Evolutionary conservation across 2,888 invertebrate genomes (phyloP).

Genomic region (Lepeophtheirus nordmannii): DNA sequence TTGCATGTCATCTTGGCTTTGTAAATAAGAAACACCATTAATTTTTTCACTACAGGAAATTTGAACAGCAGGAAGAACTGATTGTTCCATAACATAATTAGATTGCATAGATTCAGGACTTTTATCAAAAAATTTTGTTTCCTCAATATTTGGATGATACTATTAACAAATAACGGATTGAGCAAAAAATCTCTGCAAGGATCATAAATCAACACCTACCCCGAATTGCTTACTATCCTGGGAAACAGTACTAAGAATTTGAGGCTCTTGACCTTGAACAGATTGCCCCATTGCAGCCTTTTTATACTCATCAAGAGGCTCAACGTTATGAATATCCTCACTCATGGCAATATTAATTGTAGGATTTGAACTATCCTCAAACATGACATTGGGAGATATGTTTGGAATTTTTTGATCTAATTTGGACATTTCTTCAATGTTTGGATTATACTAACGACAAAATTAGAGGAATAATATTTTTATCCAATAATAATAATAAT

Average conservation of each 20-base stretch:
- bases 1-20: neutral
- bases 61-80: conserved; percentile 2
- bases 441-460: neutral
- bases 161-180: neutral
- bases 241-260: neutral
- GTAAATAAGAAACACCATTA: neutral
- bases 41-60: neutral
- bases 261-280: neutral
- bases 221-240: neutral
- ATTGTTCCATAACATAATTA: neutral
- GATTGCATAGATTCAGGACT: neutral
- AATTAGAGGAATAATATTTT: neutral
- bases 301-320: neutral
- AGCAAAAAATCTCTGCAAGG: neutral
- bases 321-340: neutral
- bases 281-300: too few species aligned
- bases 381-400: neutral
- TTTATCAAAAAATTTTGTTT: neutral
- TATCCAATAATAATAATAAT: neutral
- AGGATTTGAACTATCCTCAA: neutral
- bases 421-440: neutral
- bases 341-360: neutral
- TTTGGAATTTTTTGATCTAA: neutral
- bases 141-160: neutral
- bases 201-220: neutral